A percentile compares a stretch with the other conserved stretches of the same genome.
Evolutionary conservation across 2,888 invertebrate species (phyloP).

Genomic region (Gastracanthus pulcherrimus): DNA sequence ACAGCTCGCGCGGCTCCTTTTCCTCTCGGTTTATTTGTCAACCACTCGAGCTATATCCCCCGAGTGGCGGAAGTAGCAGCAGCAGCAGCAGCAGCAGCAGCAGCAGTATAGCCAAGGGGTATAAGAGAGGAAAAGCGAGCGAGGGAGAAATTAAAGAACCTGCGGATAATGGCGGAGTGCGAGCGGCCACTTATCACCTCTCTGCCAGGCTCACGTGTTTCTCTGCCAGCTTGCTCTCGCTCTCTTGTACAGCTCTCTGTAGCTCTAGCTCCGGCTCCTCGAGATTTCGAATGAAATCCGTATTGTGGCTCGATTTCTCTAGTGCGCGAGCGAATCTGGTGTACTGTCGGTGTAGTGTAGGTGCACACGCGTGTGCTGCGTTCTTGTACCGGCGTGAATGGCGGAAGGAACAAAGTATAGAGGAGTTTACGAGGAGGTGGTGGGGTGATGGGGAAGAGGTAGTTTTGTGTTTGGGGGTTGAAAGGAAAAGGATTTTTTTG

Average conservation of each 20-base stretch:
- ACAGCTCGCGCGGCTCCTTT: constrained; percentile 23
- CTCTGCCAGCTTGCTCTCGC: neutral
- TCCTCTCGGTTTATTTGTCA: constrained; percentile 67
- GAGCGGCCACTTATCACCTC: constrained; percentile 56
- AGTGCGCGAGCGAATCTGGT: too few species aligned
- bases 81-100: neutral
- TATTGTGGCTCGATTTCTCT: too few species aligned
- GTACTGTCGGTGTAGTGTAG: too few species aligned
- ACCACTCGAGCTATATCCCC: constrained; percentile 61
- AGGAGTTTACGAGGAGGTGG: too few species aligned
- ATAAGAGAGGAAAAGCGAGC: too few species aligned
- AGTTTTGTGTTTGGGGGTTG: too few species aligned
- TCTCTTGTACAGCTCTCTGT: neutral
- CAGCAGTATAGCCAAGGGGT: neutral
- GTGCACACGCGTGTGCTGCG: too few species aligned
- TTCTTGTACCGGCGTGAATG: too few species aligned
- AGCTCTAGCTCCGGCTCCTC: constrained; percentile 1
- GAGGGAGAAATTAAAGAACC: constrained; percentile 66
- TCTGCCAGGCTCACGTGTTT: constrained; percentile 58
- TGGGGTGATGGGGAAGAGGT: too few species aligned
- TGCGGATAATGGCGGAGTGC: constrained; percentile 60
- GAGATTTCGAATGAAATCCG: constrained; percentile 44
- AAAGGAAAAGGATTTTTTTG: too few species aligned
- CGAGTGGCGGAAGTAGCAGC: neutral
- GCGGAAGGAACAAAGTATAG: too few species aligned